Evolutionary conservation across 1,140 invertebrate genomes (phyloP), one percentile per base, ranked within the genome.

Genomic region (Eriocheir sinensis): DNA sequence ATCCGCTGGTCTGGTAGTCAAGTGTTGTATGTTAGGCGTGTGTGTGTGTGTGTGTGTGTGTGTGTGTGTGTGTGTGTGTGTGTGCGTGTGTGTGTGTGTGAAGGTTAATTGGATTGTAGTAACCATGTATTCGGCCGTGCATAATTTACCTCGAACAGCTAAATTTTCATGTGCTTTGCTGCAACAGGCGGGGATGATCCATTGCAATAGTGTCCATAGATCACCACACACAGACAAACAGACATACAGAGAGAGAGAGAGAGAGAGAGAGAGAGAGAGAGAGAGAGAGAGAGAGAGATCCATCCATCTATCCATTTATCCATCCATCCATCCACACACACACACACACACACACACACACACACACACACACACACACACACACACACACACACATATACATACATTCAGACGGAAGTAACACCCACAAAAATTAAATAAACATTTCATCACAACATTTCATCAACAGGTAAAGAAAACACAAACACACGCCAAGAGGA

Each of bases 41-140:
- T 72, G 60, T 72, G 60, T 72, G 60, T 72, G 60, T 72, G 60
- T 72, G 60, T 72, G 60, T 72, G 60, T 72, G 60, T 72, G 60
- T 72, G 60, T 72, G 60, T 72, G 60, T 72, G 60, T 72, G 60
- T 72, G 60, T 72, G 60, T 72, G 60, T 72, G 60, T 72, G 60
- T 72, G 60, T 72, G 60, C n/a, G 60, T 72, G 60, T 72, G 60
- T 72, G 60, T 72, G 60, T 72, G 60, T 2, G 44, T 48, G 4
- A n/a, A n/a, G 60, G 4, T 72, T 8, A 72, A 72, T 72, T n/a
- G 60, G 60, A 21, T 27, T 2, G 60, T 72, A 72, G 60, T 21
- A 72, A 72, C 2, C 60, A n/a, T 72, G 27, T 1, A n/a, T 12
- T n/a, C 21, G 6, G 27, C 27, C 60, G n/a, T 72, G 60, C 60